Evolutionary conservation across 2,888 invertebrate genomes (phyloP).

Genomic region (Perizoma affinitatum): DNA sequence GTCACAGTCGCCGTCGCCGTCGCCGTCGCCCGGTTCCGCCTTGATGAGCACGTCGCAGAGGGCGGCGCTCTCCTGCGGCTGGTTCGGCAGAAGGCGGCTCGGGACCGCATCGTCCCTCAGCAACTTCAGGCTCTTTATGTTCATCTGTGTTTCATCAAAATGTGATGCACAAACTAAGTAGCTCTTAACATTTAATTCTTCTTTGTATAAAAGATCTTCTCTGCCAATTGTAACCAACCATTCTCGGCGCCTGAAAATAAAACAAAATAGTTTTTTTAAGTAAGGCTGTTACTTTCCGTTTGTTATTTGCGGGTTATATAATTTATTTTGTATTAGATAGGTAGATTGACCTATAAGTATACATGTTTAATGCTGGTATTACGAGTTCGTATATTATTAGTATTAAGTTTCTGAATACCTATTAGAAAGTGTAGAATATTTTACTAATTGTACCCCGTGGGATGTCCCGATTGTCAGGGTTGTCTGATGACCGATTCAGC

Average conservation of each 20-base stretch:
- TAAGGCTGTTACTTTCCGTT: too few relatives aligned
- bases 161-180: conserved; percentile 24
- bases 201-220: conserved; percentile 23
- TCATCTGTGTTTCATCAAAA: conserved; percentile 25
- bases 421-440: too few relatives aligned
- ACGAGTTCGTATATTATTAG: too few relatives aligned
- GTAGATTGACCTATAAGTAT: too few relatives aligned
- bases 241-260: conserved; percentile 24
- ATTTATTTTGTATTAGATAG: too few relatives aligned
- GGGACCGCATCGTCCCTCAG: conserved; percentile 24
- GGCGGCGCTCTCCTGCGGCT: conserved; percentile 3
- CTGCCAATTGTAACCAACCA: conserved; percentile 24
- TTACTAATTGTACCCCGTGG: too few relatives aligned
- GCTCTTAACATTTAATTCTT: conserved; percentile 23
- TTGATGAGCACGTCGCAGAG: conserved; percentile 24
- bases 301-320: too few relatives aligned
- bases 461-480: too few relatives aligned
- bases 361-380: too few relatives aligned
- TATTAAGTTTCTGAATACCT: too few relatives aligned
- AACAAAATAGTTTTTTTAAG: not conserved
- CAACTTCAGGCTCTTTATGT: conserved; percentile 19
- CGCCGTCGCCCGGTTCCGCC: conserved; percentile 10
- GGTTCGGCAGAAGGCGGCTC: conserved; percentile 8
- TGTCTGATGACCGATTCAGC: too few relatives aligned
- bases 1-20: too few relatives aligned